phyloP scores from a whole-genome alignment of 2,113 vertebrate species.

The Epinephelus moara region DNA sequence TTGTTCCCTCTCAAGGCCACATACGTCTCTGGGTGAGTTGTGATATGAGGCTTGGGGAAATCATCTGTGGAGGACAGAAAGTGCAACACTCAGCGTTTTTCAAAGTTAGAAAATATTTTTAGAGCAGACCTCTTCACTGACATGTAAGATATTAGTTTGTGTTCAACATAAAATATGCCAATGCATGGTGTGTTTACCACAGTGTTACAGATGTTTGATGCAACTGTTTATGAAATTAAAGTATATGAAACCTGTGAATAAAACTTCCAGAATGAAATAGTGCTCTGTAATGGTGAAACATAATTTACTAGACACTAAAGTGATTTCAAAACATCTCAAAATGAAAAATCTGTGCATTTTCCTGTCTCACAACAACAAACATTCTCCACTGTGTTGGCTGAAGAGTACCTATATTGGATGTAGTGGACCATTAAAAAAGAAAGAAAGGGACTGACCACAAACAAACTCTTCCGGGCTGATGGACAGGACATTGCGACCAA shows the following conservation, averaged over 20 bases:
- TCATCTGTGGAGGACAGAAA: conserved; percentile 86
- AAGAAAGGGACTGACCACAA: conserved; percentile 89
- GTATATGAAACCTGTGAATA: not conserved
- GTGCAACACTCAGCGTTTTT: not conserved
- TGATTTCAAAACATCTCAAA: not conserved
- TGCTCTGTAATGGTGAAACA: too few species aligned
- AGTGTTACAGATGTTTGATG: not conserved
- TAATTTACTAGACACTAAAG: not conserved
- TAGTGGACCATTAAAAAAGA: not conserved
- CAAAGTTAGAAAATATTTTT: not conserved
- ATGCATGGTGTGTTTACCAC: not conserved
- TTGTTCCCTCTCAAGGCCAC: conserved; percentile 95
- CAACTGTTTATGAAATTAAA: not conserved
- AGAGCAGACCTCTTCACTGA: not conserved
- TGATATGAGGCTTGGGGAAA: conserved; percentile 97
- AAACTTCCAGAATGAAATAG: not conserved
- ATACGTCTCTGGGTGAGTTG: conserved; percentile 93
- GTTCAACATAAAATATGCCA: not conserved
- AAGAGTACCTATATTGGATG: not conserved
- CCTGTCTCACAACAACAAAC: not conserved
- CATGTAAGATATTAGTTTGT: not conserved
- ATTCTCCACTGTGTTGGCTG: not conserved
- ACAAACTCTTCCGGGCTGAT: conserved; percentile 91
- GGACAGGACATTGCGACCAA: conserved; percentile 90
- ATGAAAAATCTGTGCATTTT: not conserved